Evolutionary conservation across 2,888 invertebrate genomes (phyloP).

Genomic region (Drosophila atroscutellata): DNA sequence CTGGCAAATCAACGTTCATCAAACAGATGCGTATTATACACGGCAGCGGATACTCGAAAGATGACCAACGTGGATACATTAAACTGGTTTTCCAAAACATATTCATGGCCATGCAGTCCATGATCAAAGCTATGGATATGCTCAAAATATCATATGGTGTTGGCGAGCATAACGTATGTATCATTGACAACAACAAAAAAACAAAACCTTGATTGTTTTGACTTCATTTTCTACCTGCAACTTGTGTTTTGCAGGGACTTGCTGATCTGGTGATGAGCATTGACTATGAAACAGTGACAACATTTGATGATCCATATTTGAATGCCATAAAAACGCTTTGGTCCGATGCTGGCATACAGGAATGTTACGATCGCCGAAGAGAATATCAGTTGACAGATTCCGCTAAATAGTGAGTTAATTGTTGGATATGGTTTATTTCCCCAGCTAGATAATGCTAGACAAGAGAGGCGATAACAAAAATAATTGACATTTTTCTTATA

Average conservation of each 20-base stretch:
- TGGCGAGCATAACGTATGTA: constrained; percentile 94
- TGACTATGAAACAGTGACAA: constrained; percentile 99
- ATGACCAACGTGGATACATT: constrained; percentile 99
- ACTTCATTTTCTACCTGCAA: background rate
- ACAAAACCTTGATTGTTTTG: background rate
- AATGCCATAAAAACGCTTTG: constrained; percentile 98
- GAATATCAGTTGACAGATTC: constrained; percentile 99
- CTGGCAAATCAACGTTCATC: constrained; percentile 99
- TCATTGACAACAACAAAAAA: background rate
- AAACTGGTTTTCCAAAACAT: constrained; percentile 99
- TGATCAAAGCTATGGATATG: constrained; percentile 99
- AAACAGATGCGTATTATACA: constrained; percentile 99
- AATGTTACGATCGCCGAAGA: constrained; percentile 99
- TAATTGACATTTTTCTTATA: constrained; percentile 8
- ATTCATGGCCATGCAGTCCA: constrained; percentile 99
- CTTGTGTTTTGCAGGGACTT: constrained; percentile 90
- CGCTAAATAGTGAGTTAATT: constrained; percentile 97
- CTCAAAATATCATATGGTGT: constrained; percentile 98
- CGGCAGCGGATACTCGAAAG: constrained; percentile 99
- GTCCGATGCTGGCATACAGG: constrained; percentile 98
- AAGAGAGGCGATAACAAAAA: background rate
- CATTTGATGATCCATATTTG: constrained; percentile 98
- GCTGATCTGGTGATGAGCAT: constrained; percentile 97
- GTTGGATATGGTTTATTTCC: constrained; percentile 11
- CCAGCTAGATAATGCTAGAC: background rate